Evolutionary conservation across 2,797 vertebrate species (phyloP).

Genomic region (Phrynocephalus guinanensis): DNA sequence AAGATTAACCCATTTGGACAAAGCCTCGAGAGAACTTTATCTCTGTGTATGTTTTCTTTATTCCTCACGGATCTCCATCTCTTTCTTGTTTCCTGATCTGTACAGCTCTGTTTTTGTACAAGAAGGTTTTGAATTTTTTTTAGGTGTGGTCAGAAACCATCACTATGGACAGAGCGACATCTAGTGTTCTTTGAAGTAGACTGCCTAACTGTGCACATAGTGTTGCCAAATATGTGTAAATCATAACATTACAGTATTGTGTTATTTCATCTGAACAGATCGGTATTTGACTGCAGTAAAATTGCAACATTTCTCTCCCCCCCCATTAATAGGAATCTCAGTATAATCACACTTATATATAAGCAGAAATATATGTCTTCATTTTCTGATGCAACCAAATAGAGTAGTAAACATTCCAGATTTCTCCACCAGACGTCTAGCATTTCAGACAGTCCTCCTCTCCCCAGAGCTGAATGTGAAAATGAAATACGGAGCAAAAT

Average conservation of each 20-base stretch:
- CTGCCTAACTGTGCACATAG: neutral
- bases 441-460: neutral
- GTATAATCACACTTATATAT: neutral
- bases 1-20: neutral
- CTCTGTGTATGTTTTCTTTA: neutral
- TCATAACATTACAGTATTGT: too few relatives aligned
- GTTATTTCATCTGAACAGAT: neutral
- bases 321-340: neutral
- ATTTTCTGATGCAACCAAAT: neutral
- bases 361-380: neutral
- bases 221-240: too few relatives aligned
- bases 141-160: slow-evolving; percentile 47
- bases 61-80: neutral
- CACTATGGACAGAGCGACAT: slow-evolving; percentile 59
- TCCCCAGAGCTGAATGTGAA: neutral
- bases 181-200: slow-evolving; percentile 58
- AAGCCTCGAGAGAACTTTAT: neutral
- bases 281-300: neutral
- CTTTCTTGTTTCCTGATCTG: too few relatives aligned
- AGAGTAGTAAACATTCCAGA: too few relatives aligned
- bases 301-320: neutral
- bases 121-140: neutral
- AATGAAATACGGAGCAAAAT: neutral
- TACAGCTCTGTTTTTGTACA: neutral
- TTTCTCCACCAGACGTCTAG: neutral